Conservation (phyloP, 2,113 vertebrate species). For the Peromyscus californicus region DNA sequence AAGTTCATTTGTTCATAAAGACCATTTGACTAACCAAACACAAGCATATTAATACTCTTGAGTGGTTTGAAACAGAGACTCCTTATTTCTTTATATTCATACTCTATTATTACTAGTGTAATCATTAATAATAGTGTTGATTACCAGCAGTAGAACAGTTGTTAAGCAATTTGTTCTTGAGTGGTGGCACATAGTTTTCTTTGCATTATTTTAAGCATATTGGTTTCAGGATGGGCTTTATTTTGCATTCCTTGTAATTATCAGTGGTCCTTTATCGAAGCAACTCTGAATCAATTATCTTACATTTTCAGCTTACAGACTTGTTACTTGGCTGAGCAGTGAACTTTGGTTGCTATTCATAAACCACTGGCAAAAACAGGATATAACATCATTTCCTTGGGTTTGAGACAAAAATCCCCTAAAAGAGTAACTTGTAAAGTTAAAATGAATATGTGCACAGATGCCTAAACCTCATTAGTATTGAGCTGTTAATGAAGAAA, state of each 20-base stretch:
- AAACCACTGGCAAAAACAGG: slow-evolving; percentile 80
- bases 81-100: slow-evolving; percentile 33
- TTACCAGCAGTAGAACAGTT: not conserved
- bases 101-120: not conserved
- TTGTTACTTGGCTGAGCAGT: slow-evolving; percentile 66
- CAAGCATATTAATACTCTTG: not conserved
- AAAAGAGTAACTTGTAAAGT: slow-evolving; percentile 55
- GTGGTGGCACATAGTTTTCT: not conserved
- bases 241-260: not conserved
- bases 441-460: slow-evolving; percentile 45
- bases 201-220: not conserved
- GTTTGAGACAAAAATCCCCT: slow-evolving; percentile 77
- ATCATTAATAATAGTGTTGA: not conserved
- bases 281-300: slow-evolving; percentile 62
- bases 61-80: not conserved
- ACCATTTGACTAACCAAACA: not conserved
- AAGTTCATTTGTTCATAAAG: slow-evolving; percentile 14
- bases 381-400: slow-evolving; percentile 79
- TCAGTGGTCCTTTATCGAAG: not conserved
- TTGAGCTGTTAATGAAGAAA: slow-evolving; percentile 61
- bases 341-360: slow-evolving; percentile 75
- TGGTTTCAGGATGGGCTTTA: not conserved
- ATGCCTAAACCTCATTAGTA: slow-evolving; percentile 51
- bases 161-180: not conserved
- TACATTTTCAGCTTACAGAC: slow-evolving; percentile 62